These are phyloP conservation scores for Trididemnum miniatum DNA, from an alignment of 23 tunicate species.

Conservation along the genomic window DNA sequence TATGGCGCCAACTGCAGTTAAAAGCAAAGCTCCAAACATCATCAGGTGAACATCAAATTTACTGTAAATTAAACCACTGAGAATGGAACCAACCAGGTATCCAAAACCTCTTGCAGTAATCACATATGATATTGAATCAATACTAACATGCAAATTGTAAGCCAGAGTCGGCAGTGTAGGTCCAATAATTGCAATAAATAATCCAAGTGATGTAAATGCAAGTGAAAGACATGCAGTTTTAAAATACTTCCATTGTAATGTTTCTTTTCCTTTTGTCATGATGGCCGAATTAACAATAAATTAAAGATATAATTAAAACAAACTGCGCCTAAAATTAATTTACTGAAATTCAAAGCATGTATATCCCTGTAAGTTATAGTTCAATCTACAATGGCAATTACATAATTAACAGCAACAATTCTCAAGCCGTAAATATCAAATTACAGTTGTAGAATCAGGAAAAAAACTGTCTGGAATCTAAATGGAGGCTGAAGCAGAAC, in stretches of 20 bases:
- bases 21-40: slow-evolving; percentile 33
- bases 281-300: too few relatives aligned
- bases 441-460: too few relatives aligned
- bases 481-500: too few relatives aligned
- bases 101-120: slow-evolving; percentile 68
- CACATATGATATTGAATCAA: slow-evolving; percentile 48
- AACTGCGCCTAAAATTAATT: too few relatives aligned
- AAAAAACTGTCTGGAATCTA: too few relatives aligned
- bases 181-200: slow-evolving; percentile 70
- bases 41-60: slow-evolving; percentile 39
- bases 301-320: too few relatives aligned
- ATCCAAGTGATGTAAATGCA: slow-evolving; percentile 47
- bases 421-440: too few relatives aligned
- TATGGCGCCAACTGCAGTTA: slow-evolving; percentile 45
- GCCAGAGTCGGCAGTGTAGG: slow-evolving; percentile 85
- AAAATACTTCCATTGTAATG: neutral
- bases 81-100: slow-evolving; percentile 61
- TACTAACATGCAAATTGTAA: slow-evolving; percentile 40
- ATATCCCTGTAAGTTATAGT: too few relatives aligned
- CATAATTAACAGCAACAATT: too few relatives aligned
- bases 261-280: neutral
- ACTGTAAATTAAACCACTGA: slow-evolving; percentile 56
- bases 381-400: too few relatives aligned
- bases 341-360: too few relatives aligned
- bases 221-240: slow-evolving; percentile 14